Conservation (phyloP, 2,888 invertebrate genomes). For the Diachrysia chrysitis region DNA sequence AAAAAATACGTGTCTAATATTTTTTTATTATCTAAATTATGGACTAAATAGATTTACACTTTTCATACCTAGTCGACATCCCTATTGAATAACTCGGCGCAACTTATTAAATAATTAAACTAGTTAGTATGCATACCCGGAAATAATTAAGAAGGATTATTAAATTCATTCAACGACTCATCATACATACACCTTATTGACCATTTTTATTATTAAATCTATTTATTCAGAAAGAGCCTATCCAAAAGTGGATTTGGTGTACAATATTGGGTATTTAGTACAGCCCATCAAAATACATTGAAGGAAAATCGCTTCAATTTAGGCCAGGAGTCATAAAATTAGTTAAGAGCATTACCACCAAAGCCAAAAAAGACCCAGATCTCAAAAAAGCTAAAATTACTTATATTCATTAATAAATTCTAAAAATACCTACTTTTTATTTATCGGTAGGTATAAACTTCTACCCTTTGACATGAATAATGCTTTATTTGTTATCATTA, state of each 20-base stretch:
- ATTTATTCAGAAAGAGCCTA: neutral
- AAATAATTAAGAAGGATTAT: neutral
- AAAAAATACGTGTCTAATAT: too few relatives aligned
- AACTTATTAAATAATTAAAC: neutral
- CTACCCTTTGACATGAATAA: slow-evolving; percentile 1
- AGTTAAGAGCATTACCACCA: neutral
- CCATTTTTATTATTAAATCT: neutral
- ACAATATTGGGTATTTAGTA: neutral
- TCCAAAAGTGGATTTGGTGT: neutral
- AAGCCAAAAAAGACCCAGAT: neutral
- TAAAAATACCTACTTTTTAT: neutral
- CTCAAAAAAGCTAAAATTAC: neutral
- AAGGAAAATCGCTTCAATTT: neutral
- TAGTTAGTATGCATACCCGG: neutral
- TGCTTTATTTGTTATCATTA: neutral
- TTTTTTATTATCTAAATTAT: too few relatives aligned
- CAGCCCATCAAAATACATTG: neutral
- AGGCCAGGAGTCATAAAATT: neutral
- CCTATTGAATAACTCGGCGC: too few relatives aligned
- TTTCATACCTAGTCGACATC: too few relatives aligned
- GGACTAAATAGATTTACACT: too few relatives aligned
- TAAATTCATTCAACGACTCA: neutral
- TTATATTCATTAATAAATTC: neutral
- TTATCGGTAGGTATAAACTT: too few relatives aligned
- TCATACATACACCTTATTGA: neutral